These are phyloP conservation scores for Agrilus cyanescens DNA, from an alignment of 2,888 invertebrate species.

Conservation along the genomic window DNA sequence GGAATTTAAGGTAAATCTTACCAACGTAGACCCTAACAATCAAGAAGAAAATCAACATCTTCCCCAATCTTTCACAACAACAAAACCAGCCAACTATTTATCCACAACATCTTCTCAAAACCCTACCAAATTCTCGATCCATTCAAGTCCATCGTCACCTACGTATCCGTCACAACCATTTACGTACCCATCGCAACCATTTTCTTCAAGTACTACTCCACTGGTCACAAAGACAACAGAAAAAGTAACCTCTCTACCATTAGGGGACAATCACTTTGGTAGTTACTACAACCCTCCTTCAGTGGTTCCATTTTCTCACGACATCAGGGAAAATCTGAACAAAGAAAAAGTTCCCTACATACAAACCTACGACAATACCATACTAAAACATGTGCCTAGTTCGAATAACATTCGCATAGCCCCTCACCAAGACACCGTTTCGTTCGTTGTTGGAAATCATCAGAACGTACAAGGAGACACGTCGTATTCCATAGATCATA, in stretches of 20 bases:
- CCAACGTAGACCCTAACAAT: slow-evolving; percentile 1
- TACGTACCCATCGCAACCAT: no score
- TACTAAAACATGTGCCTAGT: slow-evolving; percentile 38
- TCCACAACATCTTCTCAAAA: slow-evolving; percentile 11
- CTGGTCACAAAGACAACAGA: slow-evolving; percentile 12
- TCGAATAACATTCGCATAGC: slow-evolving; percentile 53
- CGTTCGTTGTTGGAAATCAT: slow-evolving; percentile 51
- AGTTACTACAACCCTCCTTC: slow-evolving; percentile 21
- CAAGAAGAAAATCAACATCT: neutral
- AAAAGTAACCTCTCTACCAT: slow-evolving; percentile 33
- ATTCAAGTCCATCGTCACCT: slow-evolving; percentile 11
- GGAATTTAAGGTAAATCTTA: slow-evolving; percentile 8
- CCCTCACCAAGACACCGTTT: slow-evolving; percentile 50
- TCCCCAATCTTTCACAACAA: neutral
- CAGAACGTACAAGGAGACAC: slow-evolving; percentile 42
- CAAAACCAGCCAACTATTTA: slow-evolving; percentile 4
- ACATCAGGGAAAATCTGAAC: slow-evolving; percentile 32
- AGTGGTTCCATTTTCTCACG: slow-evolving; percentile 32
- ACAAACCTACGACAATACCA: slow-evolving; percentile 21
- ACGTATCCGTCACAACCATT: slow-evolving; percentile 12
- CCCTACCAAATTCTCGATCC: slow-evolving; percentile 13
- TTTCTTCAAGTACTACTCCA: slow-evolving; percentile 6
- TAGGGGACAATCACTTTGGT: slow-evolving; percentile 32
- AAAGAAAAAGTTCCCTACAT: slow-evolving; percentile 29
- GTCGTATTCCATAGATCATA: no score